Evolutionary conservation across 1,140 invertebrate species (phyloP), one percentile per base, ranked within the genome.

Genomic region (Rhyacophila brunnea): DNA sequence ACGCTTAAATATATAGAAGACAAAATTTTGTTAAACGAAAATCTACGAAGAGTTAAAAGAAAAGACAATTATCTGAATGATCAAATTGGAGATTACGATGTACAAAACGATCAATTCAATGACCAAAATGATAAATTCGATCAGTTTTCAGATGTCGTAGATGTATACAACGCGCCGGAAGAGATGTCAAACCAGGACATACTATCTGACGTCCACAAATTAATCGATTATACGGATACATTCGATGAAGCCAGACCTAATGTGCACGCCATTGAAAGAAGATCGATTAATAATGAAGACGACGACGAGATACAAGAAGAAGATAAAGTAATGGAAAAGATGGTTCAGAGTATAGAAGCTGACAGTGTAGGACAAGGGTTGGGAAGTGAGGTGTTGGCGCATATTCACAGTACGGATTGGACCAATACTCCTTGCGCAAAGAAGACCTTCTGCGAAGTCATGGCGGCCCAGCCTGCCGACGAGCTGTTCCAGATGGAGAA

Each of bases 391-490:
- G 75, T 77, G 6, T 67, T 75, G 4, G 68, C 68, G 0, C 71
- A 71, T 51, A 61, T 76, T 60, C 54, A 70, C 67, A 47, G 67
- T 66, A 82, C 80, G 0, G 81, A 87, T 62, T 90, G 88, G 88
- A 80, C 81, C 7, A 83, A 87, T 63, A 88, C 87, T 0, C 84
- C 85, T 4, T 91, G 88, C 68, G 86, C 88, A 0, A 90, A 91
- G 68, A 80, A 79, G 58, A 80, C 88, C 57, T 89, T 91, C 73
- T 91, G 89, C 67, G 85, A 88, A 62, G 83, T 87, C 9, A 85
- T 91, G 80, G 71, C 85, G 0, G 73, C 80, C 18, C 84, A 87
- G 62, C 72, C 81, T 18, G 72, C 82, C 0, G 87, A 89, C 56
- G 83, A 86, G 4, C 71, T 85, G 18, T 79, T 83, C 10, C 73